These are phyloP conservation scores for Hassar affinis DNA, from an alignment of 2,113 vertebrate genomes.

Conservation along the genomic window DNA sequence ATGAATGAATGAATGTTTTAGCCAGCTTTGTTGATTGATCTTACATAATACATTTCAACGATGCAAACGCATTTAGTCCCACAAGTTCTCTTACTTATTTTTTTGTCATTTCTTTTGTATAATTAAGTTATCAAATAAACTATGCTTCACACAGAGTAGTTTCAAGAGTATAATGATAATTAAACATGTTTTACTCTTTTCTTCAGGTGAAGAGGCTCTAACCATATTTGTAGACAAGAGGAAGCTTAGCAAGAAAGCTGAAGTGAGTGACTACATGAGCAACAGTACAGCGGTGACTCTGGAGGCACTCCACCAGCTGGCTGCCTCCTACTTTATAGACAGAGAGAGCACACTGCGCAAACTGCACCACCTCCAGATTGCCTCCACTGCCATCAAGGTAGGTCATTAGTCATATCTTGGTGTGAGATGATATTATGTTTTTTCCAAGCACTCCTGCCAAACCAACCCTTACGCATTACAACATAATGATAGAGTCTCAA, in stretches of 20 bases:
- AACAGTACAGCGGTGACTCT: conserved; percentile 75
- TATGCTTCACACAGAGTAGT: neutral
- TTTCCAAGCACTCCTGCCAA: conserved; percentile 10
- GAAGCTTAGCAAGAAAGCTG: conserved; percentile 87
- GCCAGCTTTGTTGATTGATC: neutral
- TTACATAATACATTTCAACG: neutral
- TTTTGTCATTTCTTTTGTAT: too few species aligned
- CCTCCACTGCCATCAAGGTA: conserved; percentile 83
- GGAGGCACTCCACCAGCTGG: conserved; percentile 80
- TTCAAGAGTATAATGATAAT: neutral
- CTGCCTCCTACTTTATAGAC: conserved; percentile 83
- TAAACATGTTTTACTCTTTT: neutral
- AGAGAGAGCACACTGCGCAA: conserved; percentile 78
- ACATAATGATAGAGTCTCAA: too few species aligned
- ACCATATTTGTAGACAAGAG: conserved; percentile 97
- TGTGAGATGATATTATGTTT: conserved; percentile 6
- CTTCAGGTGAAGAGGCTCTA: conserved; percentile 90
- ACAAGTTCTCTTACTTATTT: neutral
- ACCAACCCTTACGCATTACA: neutral
- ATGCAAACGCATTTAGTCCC: neutral
- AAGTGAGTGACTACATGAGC: conserved; percentile 76
- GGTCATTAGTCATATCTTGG: conserved; percentile 40
- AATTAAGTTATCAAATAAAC: neutral
- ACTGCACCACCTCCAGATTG: conserved; percentile 81
- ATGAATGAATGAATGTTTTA: too few species aligned